phyloP scores from a whole-genome alignment of 2,797 vertebrate species.

The Sebastes trivittatus region DNA sequence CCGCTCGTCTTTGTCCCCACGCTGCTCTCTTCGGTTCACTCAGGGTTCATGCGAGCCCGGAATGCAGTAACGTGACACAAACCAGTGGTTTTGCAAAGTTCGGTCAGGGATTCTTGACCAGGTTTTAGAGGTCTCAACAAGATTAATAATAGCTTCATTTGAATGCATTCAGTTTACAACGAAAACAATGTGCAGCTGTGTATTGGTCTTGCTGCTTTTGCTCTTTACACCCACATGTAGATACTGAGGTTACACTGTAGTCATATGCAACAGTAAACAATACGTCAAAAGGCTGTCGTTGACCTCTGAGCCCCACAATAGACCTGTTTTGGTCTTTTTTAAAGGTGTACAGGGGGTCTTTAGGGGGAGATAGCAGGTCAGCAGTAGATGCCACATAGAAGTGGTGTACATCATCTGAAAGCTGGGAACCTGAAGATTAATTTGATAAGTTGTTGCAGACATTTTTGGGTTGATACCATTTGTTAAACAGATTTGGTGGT shows the following conservation, averaged over 20 bases:
- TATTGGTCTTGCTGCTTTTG: neutral
- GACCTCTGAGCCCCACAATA: too few relatives aligned
- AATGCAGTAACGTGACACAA: conserved; percentile 11
- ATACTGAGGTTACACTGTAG: neutral
- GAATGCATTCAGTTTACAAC: neutral
- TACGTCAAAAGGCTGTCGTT: neutral
- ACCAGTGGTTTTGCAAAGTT: neutral
- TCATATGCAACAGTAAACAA: neutral
- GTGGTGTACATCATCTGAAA: too few relatives aligned
- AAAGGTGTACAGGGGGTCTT: too few relatives aligned
- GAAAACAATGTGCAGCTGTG: neutral
- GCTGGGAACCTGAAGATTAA: neutral
- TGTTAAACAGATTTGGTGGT: too few relatives aligned
- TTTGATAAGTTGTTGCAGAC: too few relatives aligned
- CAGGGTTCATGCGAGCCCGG: conserved; percentile 4
- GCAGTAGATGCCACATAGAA: too few relatives aligned
- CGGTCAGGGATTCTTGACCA: neutral
- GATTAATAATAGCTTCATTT: neutral
- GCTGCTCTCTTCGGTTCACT: neutral
- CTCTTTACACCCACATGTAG: neutral
- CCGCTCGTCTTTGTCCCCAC: conserved; percentile 24
- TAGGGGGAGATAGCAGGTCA: too few relatives aligned
- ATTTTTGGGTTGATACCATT: too few relatives aligned
- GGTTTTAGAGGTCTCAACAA: neutral
- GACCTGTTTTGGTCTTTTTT: too few relatives aligned